Conservation (phyloP, 1,140 invertebrate species). For the Trichonephila clavata region DNA sequence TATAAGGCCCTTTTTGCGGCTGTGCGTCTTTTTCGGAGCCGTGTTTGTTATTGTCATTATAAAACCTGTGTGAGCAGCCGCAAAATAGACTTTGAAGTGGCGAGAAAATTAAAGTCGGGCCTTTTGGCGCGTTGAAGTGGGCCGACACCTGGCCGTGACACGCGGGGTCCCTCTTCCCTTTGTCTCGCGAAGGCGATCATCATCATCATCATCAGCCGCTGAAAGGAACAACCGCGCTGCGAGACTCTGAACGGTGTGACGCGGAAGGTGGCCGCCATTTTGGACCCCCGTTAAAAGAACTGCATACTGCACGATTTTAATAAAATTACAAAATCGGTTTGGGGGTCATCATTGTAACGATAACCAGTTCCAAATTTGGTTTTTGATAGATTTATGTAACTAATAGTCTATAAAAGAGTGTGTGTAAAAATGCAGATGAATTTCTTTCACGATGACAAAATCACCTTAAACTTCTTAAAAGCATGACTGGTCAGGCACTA, state of each 20-base stretch:
- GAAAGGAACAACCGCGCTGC: not conserved
- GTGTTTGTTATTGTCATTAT: slow-evolving; percentile 40
- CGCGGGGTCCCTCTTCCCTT: slow-evolving; percentile 46
- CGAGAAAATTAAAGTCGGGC: slow-evolving; percentile 55
- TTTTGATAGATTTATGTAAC: too few relatives aligned
- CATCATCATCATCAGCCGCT: slow-evolving; percentile 39
- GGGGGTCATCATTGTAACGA: too few relatives aligned
- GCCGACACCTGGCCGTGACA: slow-evolving; percentile 58
- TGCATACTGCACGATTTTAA: too few relatives aligned
- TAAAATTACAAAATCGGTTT: too few relatives aligned
- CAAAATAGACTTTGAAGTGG: slow-evolving; percentile 69
- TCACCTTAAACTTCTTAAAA: too few relatives aligned
- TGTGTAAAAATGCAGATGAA: too few relatives aligned
- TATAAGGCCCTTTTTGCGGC: slow-evolving; percentile 44
- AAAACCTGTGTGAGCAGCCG: slow-evolving; percentile 9
- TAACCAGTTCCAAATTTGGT: too few relatives aligned
- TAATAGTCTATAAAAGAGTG: too few relatives aligned
- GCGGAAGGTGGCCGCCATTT: not conserved
- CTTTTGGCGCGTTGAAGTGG: slow-evolving; percentile 5
- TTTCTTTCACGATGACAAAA: too few relatives aligned
- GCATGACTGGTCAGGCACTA: too few relatives aligned
- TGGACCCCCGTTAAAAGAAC: not conserved
- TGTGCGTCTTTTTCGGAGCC: slow-evolving; percentile 17
- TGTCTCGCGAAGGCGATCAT: slow-evolving; percentile 54
- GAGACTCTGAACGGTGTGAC: not conserved